Conservation (phyloP, 2,113 vertebrate species). For the Carassius gibelio region DNA sequence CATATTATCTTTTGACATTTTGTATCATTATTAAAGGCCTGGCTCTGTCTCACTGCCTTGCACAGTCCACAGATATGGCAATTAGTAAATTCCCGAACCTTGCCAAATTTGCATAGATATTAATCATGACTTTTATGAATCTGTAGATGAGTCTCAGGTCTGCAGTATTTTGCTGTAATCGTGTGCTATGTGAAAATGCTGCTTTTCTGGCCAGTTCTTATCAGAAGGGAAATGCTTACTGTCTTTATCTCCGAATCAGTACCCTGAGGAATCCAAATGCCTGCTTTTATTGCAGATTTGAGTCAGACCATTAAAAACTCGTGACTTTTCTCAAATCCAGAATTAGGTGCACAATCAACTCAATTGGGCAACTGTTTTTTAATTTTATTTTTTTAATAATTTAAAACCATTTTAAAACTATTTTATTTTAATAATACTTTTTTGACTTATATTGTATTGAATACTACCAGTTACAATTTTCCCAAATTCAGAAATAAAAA, state of each 20-base stretch:
- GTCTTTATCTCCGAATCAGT: conserved; percentile 7
- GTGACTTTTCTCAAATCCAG: background rate
- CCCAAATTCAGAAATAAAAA: too few species aligned
- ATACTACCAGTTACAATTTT: background rate
- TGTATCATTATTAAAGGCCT: background rate
- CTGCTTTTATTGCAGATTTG: background rate
- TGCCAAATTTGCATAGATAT: conserved; percentile 38
- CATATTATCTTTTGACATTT: conserved; percentile 14
- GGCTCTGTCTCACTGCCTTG: background rate
- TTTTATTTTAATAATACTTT: too few species aligned
- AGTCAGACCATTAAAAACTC: conserved; percentile 2
- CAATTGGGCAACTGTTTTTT: too few species aligned
- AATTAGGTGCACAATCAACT: background rate
- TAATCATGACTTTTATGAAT: conserved; percentile 28
- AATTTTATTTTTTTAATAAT: too few species aligned
- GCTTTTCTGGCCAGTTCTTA: background rate
- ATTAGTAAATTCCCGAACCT: conserved; percentile 15
- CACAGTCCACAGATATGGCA: conserved; percentile 9
- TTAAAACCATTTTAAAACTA: too few species aligned
- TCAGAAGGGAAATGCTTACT: conserved; percentile 6
- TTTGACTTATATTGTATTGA: background rate
- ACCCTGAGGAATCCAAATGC: background rate
- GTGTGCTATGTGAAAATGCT: background rate
- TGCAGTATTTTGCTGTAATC: background rate
- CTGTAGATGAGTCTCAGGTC: background rate